Evolutionary conservation across 2,888 invertebrate genomes (phyloP).

Genomic region (Chrysolina americana): DNA sequence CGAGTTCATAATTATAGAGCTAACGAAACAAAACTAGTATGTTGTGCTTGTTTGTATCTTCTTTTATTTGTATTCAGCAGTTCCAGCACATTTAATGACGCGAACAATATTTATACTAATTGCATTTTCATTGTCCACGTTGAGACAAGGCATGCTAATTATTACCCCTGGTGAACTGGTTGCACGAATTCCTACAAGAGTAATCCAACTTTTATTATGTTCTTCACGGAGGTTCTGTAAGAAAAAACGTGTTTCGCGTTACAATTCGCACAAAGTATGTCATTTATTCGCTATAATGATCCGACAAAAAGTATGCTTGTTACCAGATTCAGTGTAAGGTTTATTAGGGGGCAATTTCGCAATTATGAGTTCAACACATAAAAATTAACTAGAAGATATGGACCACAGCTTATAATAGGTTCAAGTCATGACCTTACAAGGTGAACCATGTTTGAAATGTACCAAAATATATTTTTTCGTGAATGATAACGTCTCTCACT

Average conservation of each 20-base stretch:
- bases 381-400: background rate
- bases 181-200: background rate
- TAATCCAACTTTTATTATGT: conserved; percentile 10
- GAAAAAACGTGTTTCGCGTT: conserved; percentile 6
- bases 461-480: no score
- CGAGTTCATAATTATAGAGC: no score
- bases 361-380: conserved; percentile 2
- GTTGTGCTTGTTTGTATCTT: background rate
- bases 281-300: conserved; percentile 10
- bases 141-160: background rate
- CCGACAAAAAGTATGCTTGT: conserved; percentile 5
- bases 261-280: conserved; percentile 12
- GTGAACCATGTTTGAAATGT: background rate
- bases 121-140: background rate
- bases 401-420: background rate
- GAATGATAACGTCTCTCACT: no score
- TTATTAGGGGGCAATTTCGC: conserved; percentile 9
- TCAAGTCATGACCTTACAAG: background rate
- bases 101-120: background rate
- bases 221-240: background rate
- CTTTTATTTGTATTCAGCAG: background rate
- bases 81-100: background rate
- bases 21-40: no score
- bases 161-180: background rate
- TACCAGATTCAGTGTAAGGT: background rate